Percentiles rank a stretch among this genome's conserved stretches.
phyloP scores from a whole-genome alignment of 2,888 invertebrate species.

The Ectemnius cavifrons region DNA sequence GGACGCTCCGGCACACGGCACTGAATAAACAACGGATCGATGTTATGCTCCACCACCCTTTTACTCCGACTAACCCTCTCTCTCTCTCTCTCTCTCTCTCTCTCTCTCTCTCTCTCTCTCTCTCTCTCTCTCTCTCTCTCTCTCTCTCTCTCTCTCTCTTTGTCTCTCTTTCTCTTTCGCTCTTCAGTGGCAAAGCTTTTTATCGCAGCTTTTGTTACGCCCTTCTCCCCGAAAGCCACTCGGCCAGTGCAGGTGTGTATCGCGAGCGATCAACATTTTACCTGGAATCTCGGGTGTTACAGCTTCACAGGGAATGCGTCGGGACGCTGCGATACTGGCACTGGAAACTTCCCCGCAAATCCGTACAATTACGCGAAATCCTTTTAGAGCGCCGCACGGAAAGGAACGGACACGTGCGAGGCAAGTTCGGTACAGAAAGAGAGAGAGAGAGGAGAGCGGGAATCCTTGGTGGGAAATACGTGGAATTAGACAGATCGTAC shows the following conservation, averaged over 20 bases:
- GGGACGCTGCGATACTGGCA: not conserved
- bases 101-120: not conserved
- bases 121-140: not conserved
- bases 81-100: not conserved
- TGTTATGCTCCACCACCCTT: not conserved
- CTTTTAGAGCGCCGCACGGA: not conserved
- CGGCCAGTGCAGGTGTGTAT: not conserved
- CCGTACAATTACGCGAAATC: constrained; percentile 4
- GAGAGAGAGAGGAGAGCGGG: not conserved
- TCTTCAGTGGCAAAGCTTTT: too few species aligned
- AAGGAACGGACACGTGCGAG: not conserved
- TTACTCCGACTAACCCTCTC: not conserved
- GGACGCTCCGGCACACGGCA: not conserved
- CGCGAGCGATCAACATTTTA: constrained; percentile 1
- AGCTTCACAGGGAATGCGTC: not conserved
- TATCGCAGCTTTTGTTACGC: not conserved
- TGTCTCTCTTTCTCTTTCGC: not conserved
- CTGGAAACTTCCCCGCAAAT: constrained; percentile 1
- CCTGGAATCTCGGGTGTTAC: not conserved
- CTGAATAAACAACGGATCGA: constrained; percentile 10
- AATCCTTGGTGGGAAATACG: not conserved
- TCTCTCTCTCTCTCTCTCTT: not conserved
- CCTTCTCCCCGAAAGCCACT: not conserved
- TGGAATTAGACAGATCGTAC: not conserved
- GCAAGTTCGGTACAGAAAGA: not conserved